Percentiles rank a stretch among this genome's conserved stretches.
Evolutionary conservation across 2,113 vertebrate species (phyloP).

Genomic region (Heterocephalus glaber): DNA sequence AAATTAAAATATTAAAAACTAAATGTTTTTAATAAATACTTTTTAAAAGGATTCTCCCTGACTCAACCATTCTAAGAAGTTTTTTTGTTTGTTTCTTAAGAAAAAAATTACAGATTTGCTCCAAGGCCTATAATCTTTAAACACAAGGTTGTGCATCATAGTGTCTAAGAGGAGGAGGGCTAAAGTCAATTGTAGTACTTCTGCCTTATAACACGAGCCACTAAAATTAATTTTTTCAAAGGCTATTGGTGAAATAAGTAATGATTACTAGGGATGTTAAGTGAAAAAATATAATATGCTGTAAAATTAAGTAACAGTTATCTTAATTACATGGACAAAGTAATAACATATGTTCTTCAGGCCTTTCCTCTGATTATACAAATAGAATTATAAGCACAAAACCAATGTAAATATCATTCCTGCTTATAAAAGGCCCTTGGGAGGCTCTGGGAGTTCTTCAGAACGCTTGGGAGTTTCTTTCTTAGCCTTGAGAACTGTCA

Average conservation of each 20-base stretch:
- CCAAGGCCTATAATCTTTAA: background rate
- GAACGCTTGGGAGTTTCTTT: background rate
- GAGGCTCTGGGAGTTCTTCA: background rate
- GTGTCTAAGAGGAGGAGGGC: background rate
- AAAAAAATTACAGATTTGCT: slow-evolving; percentile 4
- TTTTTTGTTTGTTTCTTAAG: background rate
- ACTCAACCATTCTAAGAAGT: background rate
- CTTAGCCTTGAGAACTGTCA: background rate
- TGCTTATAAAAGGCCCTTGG: background rate
- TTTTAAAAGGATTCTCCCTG: slow-evolving; percentile 1
- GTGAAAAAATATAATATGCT: background rate
- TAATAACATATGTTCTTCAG: background rate
- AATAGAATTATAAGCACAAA: background rate
- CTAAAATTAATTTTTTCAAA: background rate
- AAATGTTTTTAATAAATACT: background rate
- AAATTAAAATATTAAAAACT: slow-evolving; percentile 22
- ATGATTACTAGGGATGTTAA: background rate
- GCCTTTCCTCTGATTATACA: background rate
- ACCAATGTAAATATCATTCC: background rate
- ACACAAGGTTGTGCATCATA: background rate
- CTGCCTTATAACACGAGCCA: background rate
- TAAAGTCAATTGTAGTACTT: background rate
- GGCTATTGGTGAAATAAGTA: background rate
- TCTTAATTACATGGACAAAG: background rate
- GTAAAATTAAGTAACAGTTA: background rate